Conservation (phyloP, 2,797 vertebrate species). For the Karalla daura region DNA sequence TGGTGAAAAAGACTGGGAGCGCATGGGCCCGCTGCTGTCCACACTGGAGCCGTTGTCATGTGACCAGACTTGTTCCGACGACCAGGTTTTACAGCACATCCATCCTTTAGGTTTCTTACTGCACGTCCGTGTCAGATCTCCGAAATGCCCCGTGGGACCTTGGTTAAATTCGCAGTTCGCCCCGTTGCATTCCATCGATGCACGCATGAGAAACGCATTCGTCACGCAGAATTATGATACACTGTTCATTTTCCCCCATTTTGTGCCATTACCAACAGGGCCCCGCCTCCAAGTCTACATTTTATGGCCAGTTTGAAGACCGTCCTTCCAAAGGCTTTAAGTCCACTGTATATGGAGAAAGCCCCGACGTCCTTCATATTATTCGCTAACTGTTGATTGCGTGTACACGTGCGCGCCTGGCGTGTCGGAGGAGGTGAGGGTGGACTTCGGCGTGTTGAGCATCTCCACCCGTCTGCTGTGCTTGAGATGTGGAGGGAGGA, state of each 20-base stretch:
- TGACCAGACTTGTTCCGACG: slow-evolving; percentile 29
- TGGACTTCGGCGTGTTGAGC: too few relatives aligned
- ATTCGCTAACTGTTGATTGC: too few relatives aligned
- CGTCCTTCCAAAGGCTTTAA: too few relatives aligned
- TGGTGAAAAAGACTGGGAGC: slow-evolving; percentile 24
- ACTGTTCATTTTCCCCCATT: slow-evolving; percentile 17
- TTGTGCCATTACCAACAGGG: too few relatives aligned
- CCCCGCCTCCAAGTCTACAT: too few relatives aligned
- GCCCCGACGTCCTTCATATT: too few relatives aligned
- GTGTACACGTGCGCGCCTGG: too few relatives aligned
- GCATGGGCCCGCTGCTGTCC: slow-evolving; percentile 75
- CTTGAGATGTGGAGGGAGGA: too few relatives aligned
- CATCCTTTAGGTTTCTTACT: slow-evolving; percentile 16
- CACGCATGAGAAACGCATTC: slow-evolving; percentile 26
- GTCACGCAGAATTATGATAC: slow-evolving; percentile 9
- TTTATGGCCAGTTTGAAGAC: too few relatives aligned
- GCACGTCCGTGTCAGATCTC: slow-evolving; percentile 11
- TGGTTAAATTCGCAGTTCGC: background rate
- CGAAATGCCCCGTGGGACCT: slow-evolving; percentile 10
- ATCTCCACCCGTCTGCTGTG: too few relatives aligned
- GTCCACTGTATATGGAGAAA: too few relatives aligned
- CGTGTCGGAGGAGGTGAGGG: too few relatives aligned
- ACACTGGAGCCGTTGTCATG: slow-evolving; percentile 49
- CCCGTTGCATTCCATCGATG: background rate
- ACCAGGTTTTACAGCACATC: slow-evolving; percentile 23